A percentile compares a stretch with the other conserved stretches of the same genome.
phyloP scores from a whole-genome alignment of 2,113 vertebrate species.

The Taurulus bubalis region DNA sequence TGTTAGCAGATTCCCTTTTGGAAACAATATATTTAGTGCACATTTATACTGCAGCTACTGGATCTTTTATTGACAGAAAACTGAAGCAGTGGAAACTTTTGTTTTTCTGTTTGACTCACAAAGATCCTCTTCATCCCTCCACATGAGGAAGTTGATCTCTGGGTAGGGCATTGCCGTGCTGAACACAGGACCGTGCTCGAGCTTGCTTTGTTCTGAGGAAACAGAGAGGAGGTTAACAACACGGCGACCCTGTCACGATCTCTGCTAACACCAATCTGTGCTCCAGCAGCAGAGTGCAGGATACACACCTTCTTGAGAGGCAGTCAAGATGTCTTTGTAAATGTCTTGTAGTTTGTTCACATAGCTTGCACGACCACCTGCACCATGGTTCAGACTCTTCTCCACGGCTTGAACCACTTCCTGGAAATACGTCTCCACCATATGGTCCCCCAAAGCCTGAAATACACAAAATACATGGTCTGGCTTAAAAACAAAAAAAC shows the following conservation, averaged over 20 bases:
- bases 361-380: conserved; percentile 45
- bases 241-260: neutral
- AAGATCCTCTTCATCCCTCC: conserved; percentile 86
- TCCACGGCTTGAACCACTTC: conserved; percentile 62
- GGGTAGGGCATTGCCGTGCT: conserved; percentile 83
- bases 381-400: conserved; percentile 43
- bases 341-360: conserved; percentile 56
- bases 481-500: neutral
- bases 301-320: conserved; percentile 50
- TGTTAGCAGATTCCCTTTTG: conserved; percentile 86
- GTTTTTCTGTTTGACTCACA: conserved; percentile 80
- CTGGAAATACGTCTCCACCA: conserved; percentile 80
- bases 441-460: conserved; percentile 75
- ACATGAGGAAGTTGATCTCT: conserved; percentile 87
- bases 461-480: neutral
- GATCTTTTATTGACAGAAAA: neutral
- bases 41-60: neutral
- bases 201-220: neutral
- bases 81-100: neutral
- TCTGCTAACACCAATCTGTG: neutral
- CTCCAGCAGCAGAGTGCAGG: neutral
- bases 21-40: neutral
- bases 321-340: conserved; percentile 57
- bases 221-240: neutral
- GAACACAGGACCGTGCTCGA: neutral